Conservation (phyloP, 30 jellyfish, hydroid and myxozoan species). For the Clytia hemisphaerica region DNA sequence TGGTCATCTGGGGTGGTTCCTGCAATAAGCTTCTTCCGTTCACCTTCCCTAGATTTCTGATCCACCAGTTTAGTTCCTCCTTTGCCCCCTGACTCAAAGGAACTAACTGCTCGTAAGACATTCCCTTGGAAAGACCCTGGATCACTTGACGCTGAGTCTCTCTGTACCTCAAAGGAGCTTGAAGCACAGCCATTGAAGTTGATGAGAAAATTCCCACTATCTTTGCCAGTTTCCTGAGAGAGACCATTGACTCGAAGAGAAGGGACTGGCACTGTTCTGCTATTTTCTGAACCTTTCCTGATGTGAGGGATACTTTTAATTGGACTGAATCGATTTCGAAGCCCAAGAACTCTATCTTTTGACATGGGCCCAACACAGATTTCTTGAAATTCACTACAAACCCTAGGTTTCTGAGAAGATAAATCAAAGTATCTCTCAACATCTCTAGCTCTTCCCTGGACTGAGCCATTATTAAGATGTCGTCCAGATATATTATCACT, state of each 20-base stretch:
- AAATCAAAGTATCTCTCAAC: too few relatives aligned
- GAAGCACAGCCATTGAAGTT: constrained; percentile 28
- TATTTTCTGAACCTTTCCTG: constrained; percentile 5
- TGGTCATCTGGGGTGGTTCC: background rate
- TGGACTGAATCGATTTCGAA: constrained; percentile 23
- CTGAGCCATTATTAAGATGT: too few relatives aligned
- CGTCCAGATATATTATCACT: too few relatives aligned
- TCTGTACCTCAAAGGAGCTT: constrained; percentile 9
- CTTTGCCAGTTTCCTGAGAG: constrained; percentile 15
- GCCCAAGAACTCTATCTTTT: constrained; percentile 33
- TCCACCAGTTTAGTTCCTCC: constrained; percentile 22
- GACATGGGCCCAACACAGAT: constrained; percentile 20
- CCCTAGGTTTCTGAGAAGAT: too few relatives aligned
- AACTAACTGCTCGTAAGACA: background rate
- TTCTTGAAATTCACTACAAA: constrained; percentile 15
- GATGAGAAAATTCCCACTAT: constrained; percentile 25
- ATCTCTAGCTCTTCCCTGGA: too few relatives aligned
- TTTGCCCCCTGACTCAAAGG: background rate
- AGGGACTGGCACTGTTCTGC: constrained; percentile 9
- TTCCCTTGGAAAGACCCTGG: background rate
- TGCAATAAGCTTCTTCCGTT: constrained; percentile 13
- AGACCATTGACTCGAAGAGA: background rate
- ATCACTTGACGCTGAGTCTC: constrained; percentile 14
- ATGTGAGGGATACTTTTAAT: constrained; percentile 3
- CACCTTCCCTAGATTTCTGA: constrained; percentile 1